Evolutionary conservation across 2,113 vertebrate genomes (phyloP).

Genomic region (Baryphthengus martii): DNA sequence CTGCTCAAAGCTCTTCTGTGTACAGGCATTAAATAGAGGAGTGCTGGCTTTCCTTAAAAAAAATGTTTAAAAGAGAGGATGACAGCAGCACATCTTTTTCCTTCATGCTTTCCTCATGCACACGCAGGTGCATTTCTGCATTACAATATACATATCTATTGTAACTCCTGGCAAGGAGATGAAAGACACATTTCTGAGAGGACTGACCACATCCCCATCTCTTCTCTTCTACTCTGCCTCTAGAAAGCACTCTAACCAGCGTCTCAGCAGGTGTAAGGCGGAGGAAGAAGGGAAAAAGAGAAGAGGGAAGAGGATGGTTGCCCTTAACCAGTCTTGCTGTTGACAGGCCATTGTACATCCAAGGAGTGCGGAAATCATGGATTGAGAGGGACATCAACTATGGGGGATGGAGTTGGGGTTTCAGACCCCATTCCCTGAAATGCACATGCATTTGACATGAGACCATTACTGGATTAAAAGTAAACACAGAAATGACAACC

Average conservation of each 20-base stretch:
- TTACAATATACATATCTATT: too few species aligned
- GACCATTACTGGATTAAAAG: neutral
- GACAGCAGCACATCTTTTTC: neutral
- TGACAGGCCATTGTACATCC: neutral
- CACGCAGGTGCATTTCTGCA: neutral
- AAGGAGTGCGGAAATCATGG: neutral
- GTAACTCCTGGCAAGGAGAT: neutral
- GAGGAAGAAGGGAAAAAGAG: neutral
- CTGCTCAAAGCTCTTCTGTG: neutral
- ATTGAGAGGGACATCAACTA: neutral
- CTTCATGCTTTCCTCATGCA: neutral
- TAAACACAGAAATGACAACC: neutral
- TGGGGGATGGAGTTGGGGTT: fast-evolving
- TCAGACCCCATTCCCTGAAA: neutral
- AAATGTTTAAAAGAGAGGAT: neutral
- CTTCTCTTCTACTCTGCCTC: neutral
- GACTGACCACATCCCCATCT: neutral
- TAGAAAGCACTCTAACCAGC: neutral
- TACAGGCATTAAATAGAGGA: neutral
- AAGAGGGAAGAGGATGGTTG: neutral
- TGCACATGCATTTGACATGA: neutral
- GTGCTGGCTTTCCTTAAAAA: neutral
- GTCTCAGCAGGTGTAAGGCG: fast-evolving
- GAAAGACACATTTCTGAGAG: neutral
- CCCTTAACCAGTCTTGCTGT: neutral